Conservation (phyloP, 2,797 vertebrate species). For the Enteromius fasciolatus region DNA sequence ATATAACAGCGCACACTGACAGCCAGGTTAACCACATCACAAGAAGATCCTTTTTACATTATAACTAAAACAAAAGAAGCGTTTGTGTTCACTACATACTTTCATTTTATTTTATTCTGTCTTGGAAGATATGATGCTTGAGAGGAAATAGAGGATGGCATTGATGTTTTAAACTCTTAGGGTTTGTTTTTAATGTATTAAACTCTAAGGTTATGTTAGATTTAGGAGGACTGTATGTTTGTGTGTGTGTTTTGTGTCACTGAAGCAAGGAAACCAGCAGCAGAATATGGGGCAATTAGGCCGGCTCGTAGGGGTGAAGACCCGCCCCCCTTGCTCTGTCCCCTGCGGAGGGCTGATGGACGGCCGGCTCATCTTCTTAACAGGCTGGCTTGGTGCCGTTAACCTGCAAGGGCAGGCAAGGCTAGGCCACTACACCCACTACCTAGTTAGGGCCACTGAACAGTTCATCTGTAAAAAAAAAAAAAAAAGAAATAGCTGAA, state of each 20-base stretch:
- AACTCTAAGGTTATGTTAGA: neutral
- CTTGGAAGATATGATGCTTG: neutral
- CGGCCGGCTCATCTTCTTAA: slow-evolving; percentile 83
- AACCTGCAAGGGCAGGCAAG: slow-evolving; percentile 59
- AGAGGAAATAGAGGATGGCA: neutral
- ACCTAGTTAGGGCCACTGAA: slow-evolving; percentile 70
- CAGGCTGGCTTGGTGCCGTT: slow-evolving; percentile 78
- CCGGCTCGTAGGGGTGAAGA: slow-evolving; percentile 61
- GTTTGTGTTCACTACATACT: neutral
- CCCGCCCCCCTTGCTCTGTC: slow-evolving; percentile 65
- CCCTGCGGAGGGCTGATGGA: slow-evolving; percentile 80
- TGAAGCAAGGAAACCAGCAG: slow-evolving; percentile 41
- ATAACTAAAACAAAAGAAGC: neutral
- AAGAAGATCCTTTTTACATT: neutral
- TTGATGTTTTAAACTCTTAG: neutral
- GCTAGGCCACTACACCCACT: slow-evolving; percentile 70
- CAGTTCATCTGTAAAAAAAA: neutral
- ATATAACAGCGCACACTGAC: neutral
- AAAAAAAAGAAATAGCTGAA: neutral
- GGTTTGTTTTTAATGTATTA: no score
- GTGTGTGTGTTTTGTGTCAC: slow-evolving; percentile 13
- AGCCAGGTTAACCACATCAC: neutral
- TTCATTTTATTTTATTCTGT: neutral
- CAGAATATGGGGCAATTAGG: slow-evolving; percentile 67
- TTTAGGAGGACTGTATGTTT: neutral